phyloP scores from a whole-genome alignment of 2,113 vertebrate species.

The Gnathonemus longibarbis region DNA sequence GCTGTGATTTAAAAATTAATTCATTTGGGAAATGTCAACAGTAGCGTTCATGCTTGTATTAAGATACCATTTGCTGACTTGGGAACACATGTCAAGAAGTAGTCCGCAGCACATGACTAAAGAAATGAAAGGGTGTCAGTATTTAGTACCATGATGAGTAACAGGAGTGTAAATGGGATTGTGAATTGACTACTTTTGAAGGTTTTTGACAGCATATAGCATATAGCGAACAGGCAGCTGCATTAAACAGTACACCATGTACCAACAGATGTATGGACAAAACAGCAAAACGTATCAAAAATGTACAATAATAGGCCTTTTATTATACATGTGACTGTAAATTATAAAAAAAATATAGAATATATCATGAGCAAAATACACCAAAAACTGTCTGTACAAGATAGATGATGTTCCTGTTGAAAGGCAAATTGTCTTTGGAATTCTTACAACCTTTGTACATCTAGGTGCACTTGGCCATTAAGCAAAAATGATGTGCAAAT shows the following conservation, averaged over 20 bases:
- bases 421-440: background rate
- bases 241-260: background rate
- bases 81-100: background rate
- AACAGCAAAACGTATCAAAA: background rate
- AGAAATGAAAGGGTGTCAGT: background rate
- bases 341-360: background rate
- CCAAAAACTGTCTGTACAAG: background rate
- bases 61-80: background rate
- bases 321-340: background rate
- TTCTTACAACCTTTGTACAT: background rate
- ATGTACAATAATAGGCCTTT: background rate
- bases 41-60: background rate
- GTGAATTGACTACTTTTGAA: background rate
- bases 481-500: background rate
- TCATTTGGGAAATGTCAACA: background rate
- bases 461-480: background rate
- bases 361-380: background rate
- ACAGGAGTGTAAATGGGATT: background rate
- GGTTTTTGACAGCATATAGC: background rate
- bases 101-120: background rate
- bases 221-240: background rate
- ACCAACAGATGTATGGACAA: background rate
- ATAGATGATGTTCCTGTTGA: background rate
- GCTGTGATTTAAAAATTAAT: background rate
- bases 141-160: background rate